Evolutionary conservation across 2,888 invertebrate species (phyloP), one percentile per base, ranked within the genome.

Genomic region (Aphrophora alni): DNA sequence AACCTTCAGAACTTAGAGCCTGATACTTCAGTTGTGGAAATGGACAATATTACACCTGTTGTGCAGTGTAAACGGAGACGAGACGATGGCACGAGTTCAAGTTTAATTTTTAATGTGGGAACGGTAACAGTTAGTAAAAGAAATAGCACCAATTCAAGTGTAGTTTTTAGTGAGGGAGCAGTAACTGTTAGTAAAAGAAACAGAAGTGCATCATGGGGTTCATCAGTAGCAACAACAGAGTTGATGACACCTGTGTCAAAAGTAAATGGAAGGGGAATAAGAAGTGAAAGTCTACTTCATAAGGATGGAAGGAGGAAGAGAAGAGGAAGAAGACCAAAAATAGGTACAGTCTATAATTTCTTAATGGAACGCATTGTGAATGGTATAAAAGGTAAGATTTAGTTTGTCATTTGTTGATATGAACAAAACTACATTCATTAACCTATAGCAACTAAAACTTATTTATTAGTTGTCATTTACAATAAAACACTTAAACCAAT

Each of bases 201-300:
- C n/a, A 78, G 78, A 28, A 78, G 78, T 73, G 51, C 73, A 24
- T 78, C 78, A 59, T 78, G 78, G 78, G 73, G 73, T 51, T 78
- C 78, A n/a, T 78, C 78, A 24, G 78, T 78, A 28, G 27, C 51
- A 12, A 78, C 73, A 21, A 59, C 73, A 26, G 78, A 78, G 0
- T 2, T 44, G 14, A 59, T 59, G 28, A 73, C 73, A 8, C 73
- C 78, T 21, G 25, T 51, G 59, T 33, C 72, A 7, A 78, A 78
- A 73, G 73, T 78, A n/a, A 78, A 78, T 78, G 78, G 78, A 24
- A 73, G 78, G 12, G 73, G 70, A 73, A 72, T 78, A 25, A 78
- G 71, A 71, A 72, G 73, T 12, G 78, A 78, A 24, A 72, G 73
- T 28, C 73, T 73, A 21, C 73, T 51, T 21, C 72, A 73, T 44